A percentile compares a stretch with the other conserved stretches of the same genome.
phyloP scores from a whole-genome alignment of 2,797 vertebrate species.

The Sebastes minor region DNA sequence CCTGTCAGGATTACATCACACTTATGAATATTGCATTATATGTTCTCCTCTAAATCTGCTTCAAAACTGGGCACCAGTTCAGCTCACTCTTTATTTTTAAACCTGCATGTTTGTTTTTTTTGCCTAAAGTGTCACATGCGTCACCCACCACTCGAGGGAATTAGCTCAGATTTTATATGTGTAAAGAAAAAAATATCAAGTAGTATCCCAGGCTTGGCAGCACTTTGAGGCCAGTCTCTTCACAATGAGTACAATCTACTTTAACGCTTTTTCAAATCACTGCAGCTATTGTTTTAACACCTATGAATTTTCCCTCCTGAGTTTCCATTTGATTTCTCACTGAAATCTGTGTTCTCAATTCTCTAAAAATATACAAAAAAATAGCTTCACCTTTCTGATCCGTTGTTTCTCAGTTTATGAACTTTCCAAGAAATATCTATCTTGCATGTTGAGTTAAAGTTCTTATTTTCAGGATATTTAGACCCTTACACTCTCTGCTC shows the following conservation, averaged over 20 bases:
- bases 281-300: neutral
- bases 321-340: neutral
- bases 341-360: neutral
- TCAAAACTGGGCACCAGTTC: constrained; percentile 29
- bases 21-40: constrained; percentile 64
- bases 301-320: neutral
- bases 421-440: neutral
- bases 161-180: neutral
- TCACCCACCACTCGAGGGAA: neutral
- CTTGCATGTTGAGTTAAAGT: neutral
- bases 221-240: neutral
- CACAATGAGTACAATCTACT: neutral
- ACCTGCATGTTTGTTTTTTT: neutral
- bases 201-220: neutral
- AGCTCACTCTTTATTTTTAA: constrained; percentile 27
- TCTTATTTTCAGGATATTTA: neutral
- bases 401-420: neutral
- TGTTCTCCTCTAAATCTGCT: constrained; percentile 41
- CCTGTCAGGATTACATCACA: constrained; percentile 82
- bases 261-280: neutral
- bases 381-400: neutral
- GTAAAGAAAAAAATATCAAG: neutral
- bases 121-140: neutral
- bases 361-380: neutral
- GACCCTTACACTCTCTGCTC: neutral